These are phyloP conservation scores for Taxidea taxus DNA, from an alignment of 2,113 vertebrate species.

Conservation along the genomic window DNA sequence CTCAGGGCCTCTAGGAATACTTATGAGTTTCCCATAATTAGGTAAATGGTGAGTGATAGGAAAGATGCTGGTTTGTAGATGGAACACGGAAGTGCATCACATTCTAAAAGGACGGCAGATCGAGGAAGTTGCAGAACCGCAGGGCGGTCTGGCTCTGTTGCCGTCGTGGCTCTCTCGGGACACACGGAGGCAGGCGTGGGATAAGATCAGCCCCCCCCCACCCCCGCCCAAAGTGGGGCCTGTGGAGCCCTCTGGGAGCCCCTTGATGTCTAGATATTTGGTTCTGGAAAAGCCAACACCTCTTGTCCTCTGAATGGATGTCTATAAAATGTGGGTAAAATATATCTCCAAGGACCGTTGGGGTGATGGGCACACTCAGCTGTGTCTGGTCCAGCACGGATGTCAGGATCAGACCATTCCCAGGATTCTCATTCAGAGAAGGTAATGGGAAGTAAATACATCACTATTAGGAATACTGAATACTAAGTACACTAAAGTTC, in stretches of 20 bases:
- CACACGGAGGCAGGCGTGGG: too few relatives aligned
- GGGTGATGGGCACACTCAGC: accelerated
- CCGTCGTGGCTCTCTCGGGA: accelerated
- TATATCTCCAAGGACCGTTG: accelerated
- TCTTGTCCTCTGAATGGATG: not conserved
- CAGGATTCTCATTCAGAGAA: too few relatives aligned
- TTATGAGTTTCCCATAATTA: not conserved
- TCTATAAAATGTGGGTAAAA: not conserved
- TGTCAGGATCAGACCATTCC: not conserved
- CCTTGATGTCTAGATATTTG: not conserved
- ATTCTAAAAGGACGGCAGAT: accelerated
- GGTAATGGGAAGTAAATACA: not conserved
- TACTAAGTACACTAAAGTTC: not conserved
- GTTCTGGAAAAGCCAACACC: not conserved
- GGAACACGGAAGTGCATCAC: accelerated
- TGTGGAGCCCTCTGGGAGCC: accelerated
- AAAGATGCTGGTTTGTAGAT: not conserved
- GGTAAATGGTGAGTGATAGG: not conserved
- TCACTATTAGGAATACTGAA: not conserved
- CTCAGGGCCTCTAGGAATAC: not conserved
- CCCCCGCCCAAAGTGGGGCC: not conserved
- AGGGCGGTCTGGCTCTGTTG: not conserved
- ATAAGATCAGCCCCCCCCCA: too few relatives aligned
- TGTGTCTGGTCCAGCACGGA: accelerated
- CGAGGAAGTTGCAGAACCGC: not conserved